Conservation (phyloP, 2,888 invertebrate species). For the Onchidella celtica region DNA sequence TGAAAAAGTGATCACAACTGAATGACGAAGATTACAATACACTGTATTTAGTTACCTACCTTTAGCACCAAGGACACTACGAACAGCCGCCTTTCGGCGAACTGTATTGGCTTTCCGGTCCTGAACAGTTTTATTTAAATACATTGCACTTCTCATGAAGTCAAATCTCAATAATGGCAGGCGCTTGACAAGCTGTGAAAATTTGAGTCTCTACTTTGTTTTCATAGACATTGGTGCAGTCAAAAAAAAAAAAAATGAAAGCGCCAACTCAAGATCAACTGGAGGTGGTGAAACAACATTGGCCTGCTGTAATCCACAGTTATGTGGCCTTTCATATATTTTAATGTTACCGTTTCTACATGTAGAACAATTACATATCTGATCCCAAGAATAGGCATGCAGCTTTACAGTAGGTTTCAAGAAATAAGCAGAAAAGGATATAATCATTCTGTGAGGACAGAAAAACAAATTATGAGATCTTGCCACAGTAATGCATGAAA, state of each 20-base stretch:
- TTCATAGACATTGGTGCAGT: too few relatives aligned
- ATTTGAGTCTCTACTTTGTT: conserved; percentile 3
- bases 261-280: too few relatives aligned
- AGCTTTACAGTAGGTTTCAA: too few relatives aligned
- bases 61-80: conserved; percentile 2
- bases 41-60: conserved; percentile 17
- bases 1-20: conserved; percentile 6
- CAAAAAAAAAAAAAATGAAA: too few relatives aligned
- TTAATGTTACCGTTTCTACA: too few relatives aligned
- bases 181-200: conserved; percentile 41
- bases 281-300: not conserved
- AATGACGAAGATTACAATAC: not conserved
- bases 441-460: too few relatives aligned
- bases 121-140: conserved; percentile 46
- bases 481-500: too few relatives aligned
- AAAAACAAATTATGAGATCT: too few relatives aligned
- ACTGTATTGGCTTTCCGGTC: conserved; percentile 48
- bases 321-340: too few relatives aligned
- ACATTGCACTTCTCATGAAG: conserved; percentile 8
- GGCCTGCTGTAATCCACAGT: not conserved
- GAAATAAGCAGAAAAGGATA: too few relatives aligned
- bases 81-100: conserved; percentile 30
- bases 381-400: too few relatives aligned
- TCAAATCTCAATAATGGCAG: conserved; percentile 38
- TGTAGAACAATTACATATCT: too few relatives aligned